Base-by-base conservation (phyloP, 2,797 vertebrate genomes). In the Fistularia commersonii region DNA sequence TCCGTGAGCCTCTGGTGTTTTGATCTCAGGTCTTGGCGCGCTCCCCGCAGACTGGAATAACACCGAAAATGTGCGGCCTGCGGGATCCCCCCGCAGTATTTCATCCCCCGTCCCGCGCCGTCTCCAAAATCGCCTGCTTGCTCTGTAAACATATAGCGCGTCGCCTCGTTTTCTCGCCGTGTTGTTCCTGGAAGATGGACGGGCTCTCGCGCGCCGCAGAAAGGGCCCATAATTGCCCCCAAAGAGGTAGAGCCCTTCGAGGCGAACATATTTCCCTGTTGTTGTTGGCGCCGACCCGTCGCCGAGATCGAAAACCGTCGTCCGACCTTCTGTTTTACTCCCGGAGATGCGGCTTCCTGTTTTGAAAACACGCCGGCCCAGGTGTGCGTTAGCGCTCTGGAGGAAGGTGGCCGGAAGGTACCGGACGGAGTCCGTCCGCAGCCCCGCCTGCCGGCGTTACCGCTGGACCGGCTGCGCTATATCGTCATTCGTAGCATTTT, bases 401-500 rank as follows among this genome's bases (percentile, higher is more conserved):
- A 41, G 23, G 23, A 23, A 23, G 2, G 23, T 23, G 23, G 23
- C 23, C 23, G 23, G 23, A 4, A 23, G 4, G 23, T 68, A 32
- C 58, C 12, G 15, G 63, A 47, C 49, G 23, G 23, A 65, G 67
- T 52, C 23, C 32, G 70, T 61, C 54, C 61, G 76, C 51, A 66
- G 64, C 66, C 58, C 69, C 48, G 51, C 69, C 41, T 43, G 38
- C 57, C 44, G 47, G 54, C 66, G 63, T 72, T 57, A 66, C 59
- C 69, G 23, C 51, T 51, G 59, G 45, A 58, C 15, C 40, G 9
- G 32, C n/a, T 48, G 58, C 63, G 66, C 69, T 66, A 75, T 61
- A 45, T 55, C 76, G 75, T 75, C 77, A 72, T 85, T 84, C 80
- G 73, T 74, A 81, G 82, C 56, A 74, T 85, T 85, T 78, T 82